Evolutionary conservation across 2,797 vertebrate genomes (phyloP).

Genomic region (Tangara arthus): DNA sequence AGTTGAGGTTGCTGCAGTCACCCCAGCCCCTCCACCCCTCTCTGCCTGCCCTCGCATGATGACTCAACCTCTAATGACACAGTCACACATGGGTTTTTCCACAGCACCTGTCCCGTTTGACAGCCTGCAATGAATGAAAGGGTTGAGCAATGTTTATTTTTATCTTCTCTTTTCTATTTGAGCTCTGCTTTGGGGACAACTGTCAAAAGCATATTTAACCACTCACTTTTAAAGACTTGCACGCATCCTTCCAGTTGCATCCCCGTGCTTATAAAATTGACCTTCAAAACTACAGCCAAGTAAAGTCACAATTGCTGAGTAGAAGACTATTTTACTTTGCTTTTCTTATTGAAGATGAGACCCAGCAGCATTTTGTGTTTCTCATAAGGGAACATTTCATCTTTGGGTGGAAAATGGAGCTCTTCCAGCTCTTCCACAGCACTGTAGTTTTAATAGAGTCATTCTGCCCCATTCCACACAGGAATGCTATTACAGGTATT

Average conservation of each 20-base stretch:
- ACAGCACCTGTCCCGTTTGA: slow-evolving; percentile 28
- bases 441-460: not conserved
- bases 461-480: not conserved
- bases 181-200: not conserved
- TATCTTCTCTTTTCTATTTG: slow-evolving; percentile 29
- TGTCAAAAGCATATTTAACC: not conserved
- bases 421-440: not conserved
- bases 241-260: not conserved
- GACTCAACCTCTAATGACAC: slow-evolving; percentile 17
- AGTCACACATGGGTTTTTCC: not conserved
- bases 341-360: not conserved
- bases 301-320: not conserved
- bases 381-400: not conserved
- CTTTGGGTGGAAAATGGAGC: not conserved
- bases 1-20: not conserved
- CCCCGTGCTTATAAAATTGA: not conserved
- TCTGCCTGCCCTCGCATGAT: not conserved
- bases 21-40: not conserved
- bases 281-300: not conserved
- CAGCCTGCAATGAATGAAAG: slow-evolving; percentile 19
- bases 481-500: not conserved
- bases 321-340: not conserved
- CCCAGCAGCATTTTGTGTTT: not conserved
- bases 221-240: not conserved
- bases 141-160: slow-evolving; percentile 40